Evolutionary conservation across 2,888 invertebrate species (phyloP).

Genomic region (Lycocerus yunnanus): DNA sequence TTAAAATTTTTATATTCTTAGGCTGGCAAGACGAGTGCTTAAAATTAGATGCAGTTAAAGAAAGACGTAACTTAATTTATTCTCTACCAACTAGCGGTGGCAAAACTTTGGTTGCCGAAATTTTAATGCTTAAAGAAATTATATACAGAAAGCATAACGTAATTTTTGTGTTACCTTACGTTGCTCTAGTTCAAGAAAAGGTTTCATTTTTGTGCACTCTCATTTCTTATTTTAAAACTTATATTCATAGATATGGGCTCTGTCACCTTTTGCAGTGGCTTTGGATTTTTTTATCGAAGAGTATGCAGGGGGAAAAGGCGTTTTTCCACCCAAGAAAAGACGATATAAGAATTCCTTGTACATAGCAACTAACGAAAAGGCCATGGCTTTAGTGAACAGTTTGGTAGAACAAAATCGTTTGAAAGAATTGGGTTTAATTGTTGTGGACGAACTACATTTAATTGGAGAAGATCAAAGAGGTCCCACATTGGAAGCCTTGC

Average conservation of each 20-base stretch:
- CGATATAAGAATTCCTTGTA: constrained; percentile 79
- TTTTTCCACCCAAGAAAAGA: constrained; percentile 77
- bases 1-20: constrained; percentile 51
- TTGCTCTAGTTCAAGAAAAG: constrained; percentile 97
- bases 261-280: constrained; percentile 86
- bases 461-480: constrained; percentile 88
- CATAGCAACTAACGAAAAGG: constrained; percentile 95
- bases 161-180: constrained; percentile 90
- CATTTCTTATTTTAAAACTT: neutral
- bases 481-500: constrained; percentile 78
- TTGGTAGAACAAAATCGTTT: constrained; percentile 78
- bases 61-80: constrained; percentile 83
- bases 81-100: constrained; percentile 96
- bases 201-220: constrained; percentile 55
- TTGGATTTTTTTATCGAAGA: constrained; percentile 92
- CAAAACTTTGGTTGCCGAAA: constrained; percentile 95
- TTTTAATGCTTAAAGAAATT: constrained; percentile 86
- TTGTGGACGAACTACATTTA: constrained; percentile 92
- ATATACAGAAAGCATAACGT: constrained; percentile 81
- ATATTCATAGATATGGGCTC: constrained; percentile 69
- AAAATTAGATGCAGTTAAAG: constrained; percentile 71
- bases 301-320: constrained; percentile 90
- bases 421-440: constrained; percentile 77
- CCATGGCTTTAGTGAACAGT: constrained; percentile 81
- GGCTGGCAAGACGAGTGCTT: constrained; percentile 96